Base-by-base conservation (phyloP, 2,888 invertebrate species). In the Teinopalpus imperialis region DNA sequence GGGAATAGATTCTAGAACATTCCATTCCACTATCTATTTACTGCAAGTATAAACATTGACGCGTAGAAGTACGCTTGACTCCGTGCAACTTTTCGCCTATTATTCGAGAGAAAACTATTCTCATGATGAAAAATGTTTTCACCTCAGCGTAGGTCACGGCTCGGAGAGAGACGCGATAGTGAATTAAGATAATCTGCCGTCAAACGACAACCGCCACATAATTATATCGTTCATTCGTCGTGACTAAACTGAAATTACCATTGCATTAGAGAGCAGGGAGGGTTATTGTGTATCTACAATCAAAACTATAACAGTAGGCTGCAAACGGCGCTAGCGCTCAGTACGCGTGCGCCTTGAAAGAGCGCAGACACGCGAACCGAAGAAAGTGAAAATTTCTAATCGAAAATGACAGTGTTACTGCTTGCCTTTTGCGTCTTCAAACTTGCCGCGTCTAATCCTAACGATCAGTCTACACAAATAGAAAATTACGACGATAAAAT, bases 211-310 rank as follows among this genome's bases (percentile, higher is more conserved):
- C 82, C 78, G 74, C 75, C 72, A 71, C 72, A 71, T 77, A 83
- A 88, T 87, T 87, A 83, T 81, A 77, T 78, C 68, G 81, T 73
- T 80, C 73, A 77, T 82, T 82, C 76, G 77, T 86, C 83, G 87
- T 85, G 87, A 85, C 87, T 72, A 68, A 74, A 74, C 75, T 73
- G 68, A 70, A 81, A 82, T 81, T 72, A 72, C 74, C 73, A 76
- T 72, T 81, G 83, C 86, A 80, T 81, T 79, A 78, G 75, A 79
- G 67, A 77, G 75, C 80, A 79, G 82, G 80, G 78, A 83, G 82
- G 57, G 59, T 72, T 73, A 69, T 66, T 74, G 74, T 81, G 81
- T 80, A 82, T 81, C 81, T 63, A 79, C 76, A 67, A 82, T 78
- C 82, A 79, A 77, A 87, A 87, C 77, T 88, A 88, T 88, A 88